Percentiles rank a stretch among this genome's conserved stretches.
These are phyloP conservation scores for Syngnathus scovelli DNA, from an alignment of 2,113 vertebrate genomes.

Conservation along the genomic window DNA sequence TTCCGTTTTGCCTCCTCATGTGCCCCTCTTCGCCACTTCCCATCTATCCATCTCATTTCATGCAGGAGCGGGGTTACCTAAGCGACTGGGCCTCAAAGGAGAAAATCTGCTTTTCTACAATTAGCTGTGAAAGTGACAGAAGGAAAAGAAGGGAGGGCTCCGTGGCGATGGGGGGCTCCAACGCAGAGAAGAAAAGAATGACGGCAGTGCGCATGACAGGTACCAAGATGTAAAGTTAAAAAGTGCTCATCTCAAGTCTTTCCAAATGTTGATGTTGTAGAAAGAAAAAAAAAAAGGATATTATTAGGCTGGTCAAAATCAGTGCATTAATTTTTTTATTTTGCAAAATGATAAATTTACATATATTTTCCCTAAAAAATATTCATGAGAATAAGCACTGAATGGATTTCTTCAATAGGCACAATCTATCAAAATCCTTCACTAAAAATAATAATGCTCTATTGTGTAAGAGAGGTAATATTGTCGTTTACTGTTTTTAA, in stretches of 20 bases:
- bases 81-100: slow-evolving; percentile 74
- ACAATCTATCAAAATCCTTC: not conserved
- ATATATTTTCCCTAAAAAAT: not conserved
- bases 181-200: slow-evolving; percentile 31
- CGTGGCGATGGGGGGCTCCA: slow-evolving; percentile 24
- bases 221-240: slow-evolving; percentile 41
- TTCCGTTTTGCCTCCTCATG: slow-evolving; percentile 52
- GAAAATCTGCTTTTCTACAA: slow-evolving; percentile 76
- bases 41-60: slow-evolving; percentile 74
- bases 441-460: not conserved
- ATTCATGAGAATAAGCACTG: not conserved
- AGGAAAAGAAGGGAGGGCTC: slow-evolving; percentile 50
- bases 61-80: slow-evolving; percentile 78
- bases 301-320: not conserved
- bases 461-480: not conserved
- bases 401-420: not conserved
- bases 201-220: slow-evolving; percentile 53
- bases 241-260: not conserved
- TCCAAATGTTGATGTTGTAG: not conserved
- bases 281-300: not conserved
- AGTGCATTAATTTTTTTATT: not conserved
- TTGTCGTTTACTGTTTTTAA: not conserved
- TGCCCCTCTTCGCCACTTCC: slow-evolving; percentile 48
- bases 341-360: not conserved
- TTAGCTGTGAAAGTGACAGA: slow-evolving; percentile 71